Base-by-base conservation (phyloP, 2,888 invertebrate genomes). In the Apodemia mormo region DNA sequence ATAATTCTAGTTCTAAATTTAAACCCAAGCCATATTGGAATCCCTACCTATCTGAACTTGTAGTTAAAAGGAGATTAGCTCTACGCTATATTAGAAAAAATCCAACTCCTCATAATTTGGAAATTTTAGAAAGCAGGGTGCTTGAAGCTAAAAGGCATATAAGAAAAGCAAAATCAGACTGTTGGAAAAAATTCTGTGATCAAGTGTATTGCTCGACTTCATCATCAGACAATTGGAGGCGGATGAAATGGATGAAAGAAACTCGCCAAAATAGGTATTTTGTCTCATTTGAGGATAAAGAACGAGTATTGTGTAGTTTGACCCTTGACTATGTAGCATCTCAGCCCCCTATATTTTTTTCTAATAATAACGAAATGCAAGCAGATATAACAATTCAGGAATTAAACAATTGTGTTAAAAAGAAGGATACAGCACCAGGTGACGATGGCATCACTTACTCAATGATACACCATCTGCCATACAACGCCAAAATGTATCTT, bases 41-140 rank as follows among this genome's bases (percentile, higher is more conserved):
- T 14, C 65, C 37, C 10, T 2, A 37, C n/a, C 10, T 65, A n/a
- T 43, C 43, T 22, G 40, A 40, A 37, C n/a, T 40, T 14, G 65
- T 65, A 37, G 65, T 43, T 22, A n/a, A 43, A 65, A 37, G 43
- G n/a, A 65, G n/a, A 54, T 22, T 22, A 54, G 54, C 54, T 22
- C 22, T 54, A 22, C 22, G 54, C 8, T 22, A 9, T 22, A 22
- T n/a, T 54, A 54, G 54, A 4, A 54, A 5, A 54, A 54, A 22
- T 54, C 73, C 73, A 3, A 72, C 69, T n/a, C 72, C 72, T 0
- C 40, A 70, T 14, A 72, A 75, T 30, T 56, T 70, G 7, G 43
- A 30, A 54, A 29, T n/a, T 30, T 54, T 75, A 29, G 58, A 74
- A 67, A 12, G 58, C n/a, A 71, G 68, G 56, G 69, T 56, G 10